Conservation (phyloP, 2,888 invertebrate genomes). For the Acleris literana region DNA sequence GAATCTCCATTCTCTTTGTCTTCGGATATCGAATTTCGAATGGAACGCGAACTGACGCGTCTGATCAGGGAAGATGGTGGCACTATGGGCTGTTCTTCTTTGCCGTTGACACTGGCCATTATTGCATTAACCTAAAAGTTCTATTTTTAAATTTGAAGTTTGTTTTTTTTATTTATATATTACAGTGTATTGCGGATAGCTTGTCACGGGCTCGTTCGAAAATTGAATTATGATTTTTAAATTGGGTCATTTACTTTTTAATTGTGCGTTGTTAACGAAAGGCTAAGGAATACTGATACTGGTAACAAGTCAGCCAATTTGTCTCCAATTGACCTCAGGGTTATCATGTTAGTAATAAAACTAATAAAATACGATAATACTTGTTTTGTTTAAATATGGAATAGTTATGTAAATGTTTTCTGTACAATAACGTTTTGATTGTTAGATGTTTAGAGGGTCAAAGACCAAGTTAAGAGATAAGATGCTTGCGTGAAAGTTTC, state of each 20-base stretch:
- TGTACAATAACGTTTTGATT: no score
- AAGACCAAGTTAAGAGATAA: no score
- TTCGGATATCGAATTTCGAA: constrained; percentile 75
- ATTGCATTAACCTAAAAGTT: constrained; percentile 44
- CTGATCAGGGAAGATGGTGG: constrained; percentile 76
- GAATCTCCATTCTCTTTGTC: constrained; percentile 73
- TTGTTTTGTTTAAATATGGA: not conserved
- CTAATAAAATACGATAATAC: constrained; percentile 22
- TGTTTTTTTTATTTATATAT: constrained; percentile 7
- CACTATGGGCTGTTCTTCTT: constrained; percentile 62
- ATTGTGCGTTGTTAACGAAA: not conserved
- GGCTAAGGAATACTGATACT: not conserved
- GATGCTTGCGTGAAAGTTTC: no score
- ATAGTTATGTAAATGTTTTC: not conserved
- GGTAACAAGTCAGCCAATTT: not conserved
- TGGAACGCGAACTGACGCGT: constrained; percentile 71
- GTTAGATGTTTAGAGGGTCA: no score
- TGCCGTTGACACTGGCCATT: constrained; percentile 76
- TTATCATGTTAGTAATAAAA: constrained; percentile 43
- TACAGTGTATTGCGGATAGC: constrained; percentile 47
- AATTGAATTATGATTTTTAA: not conserved
- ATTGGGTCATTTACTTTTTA: not conserved
- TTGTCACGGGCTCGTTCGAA: not conserved
- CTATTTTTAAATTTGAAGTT: constrained; percentile 16
- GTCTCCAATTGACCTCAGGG: constrained; percentile 20